These are phyloP conservation scores for Phylloscopus whistleri DNA, from an alignment of 2,113 vertebrate species.

Conservation along the genomic window DNA sequence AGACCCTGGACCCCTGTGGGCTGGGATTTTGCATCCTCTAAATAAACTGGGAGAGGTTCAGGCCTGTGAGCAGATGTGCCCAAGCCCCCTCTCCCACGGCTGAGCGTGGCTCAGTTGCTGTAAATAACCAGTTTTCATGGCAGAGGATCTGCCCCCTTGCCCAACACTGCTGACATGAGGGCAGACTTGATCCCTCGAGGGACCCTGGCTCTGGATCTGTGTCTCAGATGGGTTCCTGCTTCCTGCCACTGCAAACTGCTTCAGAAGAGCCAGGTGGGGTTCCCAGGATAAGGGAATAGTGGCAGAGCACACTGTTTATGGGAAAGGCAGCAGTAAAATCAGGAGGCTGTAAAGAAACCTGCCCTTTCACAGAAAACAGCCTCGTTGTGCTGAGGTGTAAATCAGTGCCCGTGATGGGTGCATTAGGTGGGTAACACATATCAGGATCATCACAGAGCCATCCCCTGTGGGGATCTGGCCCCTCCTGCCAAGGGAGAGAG, in stretches of 20 bases:
- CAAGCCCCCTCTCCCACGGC: not conserved
- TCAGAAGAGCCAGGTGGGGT: not conserved
- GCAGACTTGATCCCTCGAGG: not conserved
- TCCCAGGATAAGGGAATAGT: not conserved
- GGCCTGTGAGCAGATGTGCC: not conserved
- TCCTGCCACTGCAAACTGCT: not conserved
- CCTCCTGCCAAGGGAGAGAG: not conserved
- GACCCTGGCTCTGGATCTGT: not conserved
- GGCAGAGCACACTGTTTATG: not conserved
- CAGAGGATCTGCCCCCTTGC: not conserved
- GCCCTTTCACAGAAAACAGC: not conserved
- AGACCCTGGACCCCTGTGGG: not conserved
- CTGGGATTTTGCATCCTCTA: not conserved
- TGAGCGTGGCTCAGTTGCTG: rapidly evolving
- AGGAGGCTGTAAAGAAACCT: not conserved
- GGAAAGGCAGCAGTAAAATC: not conserved
- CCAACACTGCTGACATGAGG: not conserved
- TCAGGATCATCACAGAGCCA: not conserved
- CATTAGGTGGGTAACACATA: not conserved
- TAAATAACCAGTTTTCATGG: not conserved
- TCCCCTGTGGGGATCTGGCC: rapidly evolving
- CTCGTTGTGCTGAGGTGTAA: rapidly evolving
- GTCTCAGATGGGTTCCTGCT: not conserved
- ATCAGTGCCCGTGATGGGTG: not conserved
- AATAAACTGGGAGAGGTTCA: not conserved